Percentiles rank a stretch among this genome's conserved stretches.
These are phyloP conservation scores for Parauchenoglanis ngamensis DNA, from an alignment of 2,797 vertebrate genomes.

Conservation along the genomic window DNA sequence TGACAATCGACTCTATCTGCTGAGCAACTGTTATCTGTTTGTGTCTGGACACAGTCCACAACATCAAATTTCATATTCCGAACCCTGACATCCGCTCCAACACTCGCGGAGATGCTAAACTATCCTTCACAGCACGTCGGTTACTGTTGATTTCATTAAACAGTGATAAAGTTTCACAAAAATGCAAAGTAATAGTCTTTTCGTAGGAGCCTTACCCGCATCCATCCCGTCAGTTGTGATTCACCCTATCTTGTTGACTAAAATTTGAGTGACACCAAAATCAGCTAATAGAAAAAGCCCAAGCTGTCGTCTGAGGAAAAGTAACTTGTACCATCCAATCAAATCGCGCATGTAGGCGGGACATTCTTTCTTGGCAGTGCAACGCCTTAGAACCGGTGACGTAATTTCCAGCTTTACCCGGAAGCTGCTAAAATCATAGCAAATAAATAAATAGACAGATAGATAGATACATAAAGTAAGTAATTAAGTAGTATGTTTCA, in stretches of 20 bases:
- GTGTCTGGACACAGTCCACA: not conserved
- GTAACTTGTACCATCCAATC: constrained; percentile 39
- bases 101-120: not conserved
- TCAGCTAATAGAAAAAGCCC: constrained; percentile 64
- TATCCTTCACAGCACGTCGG: too few species aligned
- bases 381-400: not conserved
- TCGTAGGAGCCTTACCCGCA: constrained; percentile 72
- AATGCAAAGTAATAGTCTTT: constrained; percentile 48
- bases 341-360: not conserved
- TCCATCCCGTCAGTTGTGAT: constrained; percentile 79
- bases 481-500: not conserved
- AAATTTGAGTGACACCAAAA: constrained; percentile 44
- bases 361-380: not conserved
- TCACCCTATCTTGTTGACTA: constrained; percentile 76
- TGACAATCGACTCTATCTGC: not conserved
- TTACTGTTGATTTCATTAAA: not conserved
- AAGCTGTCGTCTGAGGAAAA: not conserved
- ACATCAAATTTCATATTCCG: not conserved
- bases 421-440: not conserved
- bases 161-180: constrained; percentile 4
- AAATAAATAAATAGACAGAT: not conserved
- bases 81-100: constrained; percentile 3
- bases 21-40: constrained; percentile 8
- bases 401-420: not conserved
- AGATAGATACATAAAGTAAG: not conserved